A percentile compares a stretch with the other conserved stretches of the same genome.
Evolutionary conservation across 2,888 invertebrate genomes (phyloP).

Genomic region (Epinotia nisella): DNA sequence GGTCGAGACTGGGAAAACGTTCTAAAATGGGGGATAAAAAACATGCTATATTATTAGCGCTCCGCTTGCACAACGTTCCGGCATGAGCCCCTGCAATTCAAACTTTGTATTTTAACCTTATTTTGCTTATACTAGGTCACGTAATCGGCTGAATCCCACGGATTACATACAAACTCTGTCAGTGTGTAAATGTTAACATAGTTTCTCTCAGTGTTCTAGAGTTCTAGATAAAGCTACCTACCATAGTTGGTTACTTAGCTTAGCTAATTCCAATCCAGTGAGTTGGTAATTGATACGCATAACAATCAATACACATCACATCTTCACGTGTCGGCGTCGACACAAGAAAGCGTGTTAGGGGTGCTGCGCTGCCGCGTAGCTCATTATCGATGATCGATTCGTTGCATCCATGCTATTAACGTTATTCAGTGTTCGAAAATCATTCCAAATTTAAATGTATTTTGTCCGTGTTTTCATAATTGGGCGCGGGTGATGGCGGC

Average conservation of each 20-base stretch:
- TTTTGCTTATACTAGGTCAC: constrained; percentile 1
- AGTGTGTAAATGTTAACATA: not conserved
- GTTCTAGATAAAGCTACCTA: constrained; percentile 3
- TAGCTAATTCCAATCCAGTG: constrained; percentile 25
- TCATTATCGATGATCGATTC: constrained; percentile 67
- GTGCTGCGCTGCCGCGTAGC: constrained; percentile 54
- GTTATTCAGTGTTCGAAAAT: constrained; percentile 67
- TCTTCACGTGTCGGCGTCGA: constrained; percentile 44
- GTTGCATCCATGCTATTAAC: constrained; percentile 53
- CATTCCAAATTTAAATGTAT: constrained; percentile 77
- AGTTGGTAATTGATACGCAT: constrained; percentile 29
- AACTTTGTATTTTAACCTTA: constrained; percentile 27
- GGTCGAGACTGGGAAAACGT: constrained; percentile 66
- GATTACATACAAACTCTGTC: too few relatives aligned
- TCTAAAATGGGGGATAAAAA: constrained; percentile 66
- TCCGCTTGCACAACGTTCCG: constrained; percentile 62
- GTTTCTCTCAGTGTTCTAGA: constrained; percentile 5
- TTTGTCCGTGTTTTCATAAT: constrained; percentile 85
- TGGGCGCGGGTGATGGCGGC: constrained; percentile 71
- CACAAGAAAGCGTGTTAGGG: constrained; percentile 58
- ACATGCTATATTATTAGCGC: constrained; percentile 62
- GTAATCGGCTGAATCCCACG: not conserved
- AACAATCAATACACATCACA: constrained; percentile 52
- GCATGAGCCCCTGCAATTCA: constrained; percentile 34
- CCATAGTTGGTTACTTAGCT: constrained; percentile 17